phyloP scores from a whole-genome alignment of 2,888 invertebrate genomes.

The Cheilosia variabilis region DNA sequence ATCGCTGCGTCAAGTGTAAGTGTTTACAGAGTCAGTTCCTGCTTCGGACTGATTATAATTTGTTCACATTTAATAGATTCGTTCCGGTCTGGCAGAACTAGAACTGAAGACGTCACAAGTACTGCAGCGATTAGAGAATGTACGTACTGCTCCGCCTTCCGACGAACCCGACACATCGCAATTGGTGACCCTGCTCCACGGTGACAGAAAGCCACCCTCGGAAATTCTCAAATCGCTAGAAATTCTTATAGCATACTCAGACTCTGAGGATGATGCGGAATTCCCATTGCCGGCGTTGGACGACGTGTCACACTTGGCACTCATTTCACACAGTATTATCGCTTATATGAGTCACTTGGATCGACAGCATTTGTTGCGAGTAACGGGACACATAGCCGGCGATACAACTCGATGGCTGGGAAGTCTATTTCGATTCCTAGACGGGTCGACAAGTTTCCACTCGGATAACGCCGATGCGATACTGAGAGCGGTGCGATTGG shows the following conservation, averaged over 20 bases:
- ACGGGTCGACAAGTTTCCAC: slow-evolving; percentile 93
- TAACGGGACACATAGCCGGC: slow-evolving; percentile 91
- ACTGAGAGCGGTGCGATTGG: slow-evolving; percentile 86
- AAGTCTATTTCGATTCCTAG: slow-evolving; percentile 92
- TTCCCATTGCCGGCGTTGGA: slow-evolving; percentile 87
- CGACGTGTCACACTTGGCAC: slow-evolving; percentile 86
- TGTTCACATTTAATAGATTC: slow-evolving; percentile 84
- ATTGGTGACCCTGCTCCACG: slow-evolving; percentile 82
- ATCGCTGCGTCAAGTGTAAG: slow-evolving; percentile 83
- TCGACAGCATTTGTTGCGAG: slow-evolving; percentile 89
- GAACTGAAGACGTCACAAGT: slow-evolving; percentile 90
- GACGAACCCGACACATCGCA: slow-evolving; percentile 60
- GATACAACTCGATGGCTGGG: slow-evolving; percentile 95
- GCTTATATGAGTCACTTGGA: slow-evolving; percentile 94
- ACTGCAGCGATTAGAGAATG: slow-evolving; percentile 88
- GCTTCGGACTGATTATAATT: neutral
- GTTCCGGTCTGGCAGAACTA: slow-evolving; percentile 87
- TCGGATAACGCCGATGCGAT: slow-evolving; percentile 95
- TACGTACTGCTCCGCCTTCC: slow-evolving; percentile 80
- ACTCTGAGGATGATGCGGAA: slow-evolving; percentile 85
- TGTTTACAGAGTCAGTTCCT: slow-evolving; percentile 27
- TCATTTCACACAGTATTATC: slow-evolving; percentile 94
- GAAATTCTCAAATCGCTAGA: slow-evolving; percentile 85
- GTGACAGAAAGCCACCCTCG: slow-evolving; percentile 84
- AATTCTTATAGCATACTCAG: slow-evolving; percentile 87